Evolutionary conservation across 1,140 invertebrate species (phyloP).

Genomic region (Bombus breviceps): DNA sequence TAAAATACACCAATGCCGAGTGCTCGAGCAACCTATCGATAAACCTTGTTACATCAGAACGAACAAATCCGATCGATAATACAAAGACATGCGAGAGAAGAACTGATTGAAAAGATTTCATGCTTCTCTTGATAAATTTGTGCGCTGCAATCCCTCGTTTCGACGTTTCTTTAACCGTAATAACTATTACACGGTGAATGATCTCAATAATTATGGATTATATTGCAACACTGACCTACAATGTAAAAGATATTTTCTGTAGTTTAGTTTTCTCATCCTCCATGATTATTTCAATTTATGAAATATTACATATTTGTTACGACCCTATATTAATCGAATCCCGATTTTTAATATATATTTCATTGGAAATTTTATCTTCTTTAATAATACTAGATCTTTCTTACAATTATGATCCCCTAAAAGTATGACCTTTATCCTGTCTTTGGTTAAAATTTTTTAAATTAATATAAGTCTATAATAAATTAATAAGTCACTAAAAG

Average conservation of each 20-base stretch:
- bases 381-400: background rate
- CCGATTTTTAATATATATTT: background rate
- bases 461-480: too few species aligned
- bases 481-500: too few species aligned
- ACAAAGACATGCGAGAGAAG: constrained; percentile 63
- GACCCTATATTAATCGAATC: background rate
- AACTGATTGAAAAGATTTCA: constrained; percentile 60
- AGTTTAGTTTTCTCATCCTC: background rate
- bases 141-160: background rate
- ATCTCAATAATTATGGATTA: constrained; percentile 8
- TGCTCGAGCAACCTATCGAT: background rate
- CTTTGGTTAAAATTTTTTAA: background rate
- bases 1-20: background rate
- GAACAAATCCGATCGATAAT: constrained; percentile 34
- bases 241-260: background rate
- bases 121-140: constrained; percentile 51
- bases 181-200: constrained; percentile 37
- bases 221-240: background rate
- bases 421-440: background rate
- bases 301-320: background rate
- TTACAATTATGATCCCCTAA: background rate
- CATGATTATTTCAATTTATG: background rate
- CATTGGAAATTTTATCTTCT: background rate
- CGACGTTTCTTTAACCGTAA: background rate
- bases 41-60: background rate